Evolutionary conservation across 30 jellyfish, hydroid and myxozoan genomes (phyloP).

Genomic region (Catostylus mosaicus): DNA sequence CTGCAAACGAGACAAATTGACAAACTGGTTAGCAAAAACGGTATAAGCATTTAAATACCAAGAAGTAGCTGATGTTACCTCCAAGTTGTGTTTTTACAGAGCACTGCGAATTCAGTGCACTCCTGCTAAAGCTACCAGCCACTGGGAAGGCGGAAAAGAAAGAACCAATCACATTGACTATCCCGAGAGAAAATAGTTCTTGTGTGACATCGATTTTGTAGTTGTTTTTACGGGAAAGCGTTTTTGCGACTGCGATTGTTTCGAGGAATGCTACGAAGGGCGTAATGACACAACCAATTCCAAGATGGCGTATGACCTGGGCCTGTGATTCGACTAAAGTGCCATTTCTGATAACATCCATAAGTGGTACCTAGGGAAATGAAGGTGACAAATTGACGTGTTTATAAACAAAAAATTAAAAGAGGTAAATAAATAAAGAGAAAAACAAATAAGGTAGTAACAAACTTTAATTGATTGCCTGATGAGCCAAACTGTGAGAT

Average conservation of each 20-base stretch:
- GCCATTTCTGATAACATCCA: constrained; percentile 25
- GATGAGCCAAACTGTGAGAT: too few species aligned
- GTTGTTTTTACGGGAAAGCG: constrained; percentile 55
- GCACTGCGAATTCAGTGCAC: constrained; percentile 80
- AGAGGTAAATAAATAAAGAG: not conserved
- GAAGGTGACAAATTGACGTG: not conserved
- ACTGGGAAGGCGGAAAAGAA: constrained; percentile 79
- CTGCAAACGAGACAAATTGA: too few species aligned
- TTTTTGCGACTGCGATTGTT: constrained; percentile 79
- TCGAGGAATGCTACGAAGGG: constrained; percentile 75
- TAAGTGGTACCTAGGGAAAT: not conserved
- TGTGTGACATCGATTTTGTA: constrained; percentile 75
- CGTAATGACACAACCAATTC: constrained; percentile 62
- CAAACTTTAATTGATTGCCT: not conserved
- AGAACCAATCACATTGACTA: constrained; percentile 70
- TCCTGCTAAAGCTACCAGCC: constrained; percentile 79
- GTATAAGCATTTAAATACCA: too few species aligned
- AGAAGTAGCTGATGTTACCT: too few species aligned
- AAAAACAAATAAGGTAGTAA: not conserved
- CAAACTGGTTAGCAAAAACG: too few species aligned
- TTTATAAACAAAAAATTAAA: too few species aligned
- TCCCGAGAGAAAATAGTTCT: constrained; percentile 73
- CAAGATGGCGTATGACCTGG: constrained; percentile 30
- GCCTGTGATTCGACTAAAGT: constrained; percentile 20
- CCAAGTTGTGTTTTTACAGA: constrained; percentile 71